Evolutionary conservation across 2,113 vertebrate species (phyloP), one percentile per base, ranked within the genome.

Genomic region (Dasyprocta punctata): DNA sequence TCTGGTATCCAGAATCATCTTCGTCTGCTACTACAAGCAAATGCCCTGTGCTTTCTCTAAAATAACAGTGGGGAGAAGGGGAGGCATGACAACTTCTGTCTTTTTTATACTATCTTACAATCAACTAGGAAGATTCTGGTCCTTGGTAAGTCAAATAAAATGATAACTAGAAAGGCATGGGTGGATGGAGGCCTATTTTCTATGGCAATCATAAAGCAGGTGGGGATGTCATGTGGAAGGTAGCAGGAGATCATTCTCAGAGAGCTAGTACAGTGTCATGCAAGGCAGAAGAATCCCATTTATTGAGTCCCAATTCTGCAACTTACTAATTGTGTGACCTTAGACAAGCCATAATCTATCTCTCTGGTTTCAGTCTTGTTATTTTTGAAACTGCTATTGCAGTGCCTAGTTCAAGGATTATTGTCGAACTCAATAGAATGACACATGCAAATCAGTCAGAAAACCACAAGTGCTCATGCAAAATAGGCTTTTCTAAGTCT

Each of bases 401-500:
- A 52, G 52, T n/a, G 54, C 58, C 60, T 75, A 19, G 54, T 36
- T 73, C 56, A 73, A 65, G 56, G 20, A 65, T 75, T 82, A 12
- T 30, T 67, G 33, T 5, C 28, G 69, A 86, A 92, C n/a, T 91
- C 86, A 84, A 22, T 11, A 75, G 61, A 88, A 86, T 56, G 73
- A n/a, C 33, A 91, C 52, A 87, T 20, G 36, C 19, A 91, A 97
- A 97, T 91, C 95, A 80, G 63, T 44, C 54, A 38, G 20, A 90
- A 95, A 94, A n/a, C 56, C 47, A 28, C 54, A 47, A 30, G 13
- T 65, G 3, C 33, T 96, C 86, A 94, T 22, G 0, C 33, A 93
- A 95, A 93, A 90, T 24, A 47, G 30, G 41, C 84, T 97, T 80
- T 94, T 95, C 95, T 54, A 90, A 87, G 26, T 80, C 95, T 81